Evolutionary conservation across 2,113 vertebrate species (phyloP).

Genomic region (Equus przewalskii): DNA sequence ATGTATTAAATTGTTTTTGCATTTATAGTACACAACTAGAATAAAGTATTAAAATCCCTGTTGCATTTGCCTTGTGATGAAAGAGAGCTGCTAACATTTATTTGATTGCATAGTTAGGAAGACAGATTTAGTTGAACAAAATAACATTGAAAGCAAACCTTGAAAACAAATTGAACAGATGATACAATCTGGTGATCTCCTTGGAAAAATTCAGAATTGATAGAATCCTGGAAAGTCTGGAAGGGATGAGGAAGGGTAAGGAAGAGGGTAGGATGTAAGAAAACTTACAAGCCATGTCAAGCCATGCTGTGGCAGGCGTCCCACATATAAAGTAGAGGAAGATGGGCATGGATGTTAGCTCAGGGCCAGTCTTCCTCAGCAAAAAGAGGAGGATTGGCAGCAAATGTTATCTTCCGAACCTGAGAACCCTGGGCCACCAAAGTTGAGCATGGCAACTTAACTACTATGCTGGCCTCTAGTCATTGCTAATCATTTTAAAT

Average conservation of each 20-base stretch:
- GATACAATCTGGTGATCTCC: background rate
- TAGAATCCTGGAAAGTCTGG: background rate
- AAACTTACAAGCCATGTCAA: background rate
- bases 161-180: constrained; percentile 31
- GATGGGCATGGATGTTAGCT: too few species aligned
- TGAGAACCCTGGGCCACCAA: too few species aligned
- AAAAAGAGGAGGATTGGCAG: too few species aligned
- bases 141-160: constrained; percentile 33
- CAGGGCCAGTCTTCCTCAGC: too few species aligned
- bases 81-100: constrained; percentile 44
- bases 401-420: too few species aligned
- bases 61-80: constrained; percentile 14
- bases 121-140: constrained; percentile 44
- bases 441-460: too few species aligned
- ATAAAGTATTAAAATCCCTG: background rate
- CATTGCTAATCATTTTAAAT: constrained; percentile 35
- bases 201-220: constrained; percentile 44
- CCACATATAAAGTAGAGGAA: too few species aligned
- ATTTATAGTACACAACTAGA: constrained; percentile 10
- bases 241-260: background rate
- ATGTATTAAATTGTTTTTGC: background rate
- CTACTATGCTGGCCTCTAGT: background rate
- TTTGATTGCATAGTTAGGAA: constrained; percentile 31
- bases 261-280: background rate
- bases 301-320: too few species aligned